Evolutionary conservation across 2,113 vertebrate genomes (phyloP).

Genomic region (Mormyrus lacerda): DNA sequence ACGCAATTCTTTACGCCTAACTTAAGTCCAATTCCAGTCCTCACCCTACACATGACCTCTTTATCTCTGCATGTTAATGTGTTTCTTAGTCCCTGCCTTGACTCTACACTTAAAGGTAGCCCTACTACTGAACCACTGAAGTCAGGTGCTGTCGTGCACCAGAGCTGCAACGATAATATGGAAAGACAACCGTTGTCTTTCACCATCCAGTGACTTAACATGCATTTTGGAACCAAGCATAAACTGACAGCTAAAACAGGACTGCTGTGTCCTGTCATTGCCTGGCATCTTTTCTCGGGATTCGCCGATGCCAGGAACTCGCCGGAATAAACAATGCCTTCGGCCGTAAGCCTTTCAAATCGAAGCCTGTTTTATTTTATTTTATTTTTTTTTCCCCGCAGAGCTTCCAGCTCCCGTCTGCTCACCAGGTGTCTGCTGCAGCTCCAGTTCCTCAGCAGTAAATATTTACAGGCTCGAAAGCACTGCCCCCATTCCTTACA

Average conservation of each 20-base stretch:
- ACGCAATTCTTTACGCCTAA: background rate
- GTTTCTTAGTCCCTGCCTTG: background rate
- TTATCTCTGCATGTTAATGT: background rate
- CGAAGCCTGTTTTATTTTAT: background rate
- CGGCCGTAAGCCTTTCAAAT: background rate
- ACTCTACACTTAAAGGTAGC: background rate
- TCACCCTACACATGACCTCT: background rate
- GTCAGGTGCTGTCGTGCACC: background rate
- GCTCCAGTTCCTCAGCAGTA: background rate
- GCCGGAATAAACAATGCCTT: background rate
- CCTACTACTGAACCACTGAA: background rate
- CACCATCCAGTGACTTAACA: background rate
- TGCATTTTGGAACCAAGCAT: background rate
- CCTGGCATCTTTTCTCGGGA: background rate
- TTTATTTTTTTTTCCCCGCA: background rate
- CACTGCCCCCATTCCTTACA: background rate
- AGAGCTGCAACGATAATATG: background rate
- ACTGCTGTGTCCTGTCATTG: background rate
- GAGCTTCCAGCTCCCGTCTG: background rate
- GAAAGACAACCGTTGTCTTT: background rate
- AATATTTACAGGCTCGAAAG: background rate
- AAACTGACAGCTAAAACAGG: background rate
- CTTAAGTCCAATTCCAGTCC: background rate
- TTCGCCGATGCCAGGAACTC: background rate
- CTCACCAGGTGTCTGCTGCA: background rate